phyloP scores from a whole-genome alignment of 1,140 invertebrate species.

The Anastrepha ludens region DNA sequence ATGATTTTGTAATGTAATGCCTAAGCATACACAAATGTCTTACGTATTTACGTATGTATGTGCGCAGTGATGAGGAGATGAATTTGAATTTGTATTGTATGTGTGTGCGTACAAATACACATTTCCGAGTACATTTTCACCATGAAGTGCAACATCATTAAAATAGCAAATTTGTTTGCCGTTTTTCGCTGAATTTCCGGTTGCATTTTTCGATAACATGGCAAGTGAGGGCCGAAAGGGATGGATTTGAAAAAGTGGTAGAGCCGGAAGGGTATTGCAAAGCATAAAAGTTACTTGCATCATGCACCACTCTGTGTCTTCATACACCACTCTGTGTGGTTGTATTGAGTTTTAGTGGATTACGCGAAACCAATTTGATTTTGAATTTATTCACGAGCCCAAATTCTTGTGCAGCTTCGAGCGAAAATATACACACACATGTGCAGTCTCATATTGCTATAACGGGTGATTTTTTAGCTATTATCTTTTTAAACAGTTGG shows the following conservation, averaged over 20 bases:
- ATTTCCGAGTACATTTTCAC: background rate
- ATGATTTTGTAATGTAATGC: constrained; percentile 13
- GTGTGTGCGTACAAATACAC: background rate
- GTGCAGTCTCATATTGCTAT: too few species aligned
- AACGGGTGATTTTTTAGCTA: too few species aligned
- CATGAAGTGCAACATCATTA: constrained; percentile 39
- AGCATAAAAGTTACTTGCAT: background rate
- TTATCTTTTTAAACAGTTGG: too few species aligned
- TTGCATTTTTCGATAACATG: background rate
- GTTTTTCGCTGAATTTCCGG: background rate
- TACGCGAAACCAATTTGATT: too few species aligned
- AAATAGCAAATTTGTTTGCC: constrained; percentile 14
- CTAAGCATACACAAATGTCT: background rate
- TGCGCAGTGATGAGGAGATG: background rate
- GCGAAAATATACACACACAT: too few species aligned
- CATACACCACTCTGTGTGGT: too few species aligned
- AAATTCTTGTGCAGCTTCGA: too few species aligned
- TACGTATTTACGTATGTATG: background rate
- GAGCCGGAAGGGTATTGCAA: background rate
- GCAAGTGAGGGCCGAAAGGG: background rate
- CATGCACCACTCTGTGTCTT: background rate
- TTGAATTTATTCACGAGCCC: too few species aligned
- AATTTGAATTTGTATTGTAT: constrained; percentile 10
- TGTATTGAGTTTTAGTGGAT: too few species aligned
- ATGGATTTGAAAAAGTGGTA: background rate